Base-by-base conservation (phyloP, 2,888 invertebrate genomes). In the Folsomia candida region DNA sequence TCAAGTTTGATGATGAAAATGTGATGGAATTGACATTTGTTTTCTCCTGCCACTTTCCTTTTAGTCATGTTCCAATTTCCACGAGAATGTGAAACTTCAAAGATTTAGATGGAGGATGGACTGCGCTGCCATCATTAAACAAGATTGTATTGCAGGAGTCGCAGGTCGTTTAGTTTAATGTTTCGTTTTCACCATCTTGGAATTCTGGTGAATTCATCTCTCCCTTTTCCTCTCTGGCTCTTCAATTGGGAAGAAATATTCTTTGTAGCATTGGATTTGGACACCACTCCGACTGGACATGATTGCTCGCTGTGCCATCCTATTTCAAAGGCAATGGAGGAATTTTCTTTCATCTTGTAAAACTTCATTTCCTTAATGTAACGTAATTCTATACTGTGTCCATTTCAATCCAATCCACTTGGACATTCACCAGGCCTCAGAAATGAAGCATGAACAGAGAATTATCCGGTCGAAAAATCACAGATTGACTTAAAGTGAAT, bases 391-490 rank as follows among this genome's bases (percentile, higher is more conserved):
- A 54, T 54, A 54, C 22, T 22, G 22, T 54, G 54, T 54, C 54
- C 54, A 54, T 54, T 54, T 54, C 54, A 54, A 54, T 54, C n/a
- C n/a, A n/a, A n/a, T n/a, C 37, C 37, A 9, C 14, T 14, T 37
- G 37, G 37, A 37, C 37, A 37, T 37, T 37, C 37, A 37, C 37
- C 37, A 37, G 37, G 4, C 37, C 14, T 37, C 20, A 54, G 54
- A 54, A 54, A 54, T 54, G 54, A 54, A 54, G 54, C 54, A 54
- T 54, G 54, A 54, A 22, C 22, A 22, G 54, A 54, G 20, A 54
- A 54, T 54, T 54, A 54, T 54, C 22, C 54, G 54, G 54, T 54
- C 22, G 54, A 54, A 54, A 54, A 54, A 54, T 54, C 54, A 54
- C 54, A 54, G 22, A 54, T 54, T 6, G 54, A 37, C 37, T n/a